A percentile compares a stretch with the other conserved stretches of the same genome.
These are phyloP conservation scores for Sebastes hubbsi DNA, from an alignment of 2,797 vertebrate species.

Conservation along the genomic window DNA sequence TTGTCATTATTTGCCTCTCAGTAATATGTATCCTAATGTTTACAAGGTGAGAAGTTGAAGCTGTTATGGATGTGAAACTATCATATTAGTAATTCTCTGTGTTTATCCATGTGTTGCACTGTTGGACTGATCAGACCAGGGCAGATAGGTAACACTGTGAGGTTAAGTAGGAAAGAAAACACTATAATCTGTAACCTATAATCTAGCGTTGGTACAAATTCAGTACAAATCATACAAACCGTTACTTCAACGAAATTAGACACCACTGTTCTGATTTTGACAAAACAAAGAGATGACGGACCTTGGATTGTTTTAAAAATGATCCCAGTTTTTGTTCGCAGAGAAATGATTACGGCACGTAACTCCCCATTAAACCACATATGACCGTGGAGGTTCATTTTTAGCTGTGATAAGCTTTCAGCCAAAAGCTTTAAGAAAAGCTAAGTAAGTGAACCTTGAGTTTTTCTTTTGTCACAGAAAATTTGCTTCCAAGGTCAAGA, in stretches of 20 bases:
- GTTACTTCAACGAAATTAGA: background rate
- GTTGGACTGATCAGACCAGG: constrained; percentile 41
- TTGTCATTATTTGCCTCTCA: constrained; percentile 47
- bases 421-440: background rate
- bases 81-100: constrained; percentile 43
- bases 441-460: background rate
- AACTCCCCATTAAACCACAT: background rate
- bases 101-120: constrained; percentile 37
- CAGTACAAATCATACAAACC: background rate
- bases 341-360: background rate
- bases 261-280: background rate
- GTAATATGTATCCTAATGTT: constrained; percentile 50
- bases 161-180: background rate
- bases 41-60: constrained; percentile 48
- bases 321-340: background rate
- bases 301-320: background rate
- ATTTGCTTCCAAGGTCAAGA: background rate
- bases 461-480: background rate
- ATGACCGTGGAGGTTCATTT: background rate
- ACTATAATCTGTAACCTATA: background rate
- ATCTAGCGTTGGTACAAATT: background rate
- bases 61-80: constrained; percentile 26
- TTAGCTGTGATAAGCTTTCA: background rate
- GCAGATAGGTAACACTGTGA: constrained; percentile 10
- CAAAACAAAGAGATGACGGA: background rate